Conservation (phyloP, 2,797 vertebrate genomes). For the Pachyuromys duprasi region DNA sequence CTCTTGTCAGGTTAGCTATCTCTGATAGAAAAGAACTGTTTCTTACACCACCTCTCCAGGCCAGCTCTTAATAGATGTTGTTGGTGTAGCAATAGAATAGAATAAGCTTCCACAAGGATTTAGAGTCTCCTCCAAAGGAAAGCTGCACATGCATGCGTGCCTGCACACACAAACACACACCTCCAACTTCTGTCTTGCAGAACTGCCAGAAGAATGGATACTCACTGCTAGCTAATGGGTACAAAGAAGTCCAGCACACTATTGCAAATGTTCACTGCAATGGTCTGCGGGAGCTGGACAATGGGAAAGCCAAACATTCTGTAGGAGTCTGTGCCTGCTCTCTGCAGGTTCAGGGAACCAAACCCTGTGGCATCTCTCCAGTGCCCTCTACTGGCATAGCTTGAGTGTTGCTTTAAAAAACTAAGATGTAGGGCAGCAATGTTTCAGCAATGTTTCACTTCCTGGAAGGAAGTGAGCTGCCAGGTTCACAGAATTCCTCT, state of each 20-base stretch:
- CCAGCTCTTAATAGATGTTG: not conserved
- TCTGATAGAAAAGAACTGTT: not conserved
- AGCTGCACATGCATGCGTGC: not conserved
- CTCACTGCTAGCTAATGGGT: not conserved
- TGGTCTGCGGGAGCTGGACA: not conserved
- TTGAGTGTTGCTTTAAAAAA: not conserved
- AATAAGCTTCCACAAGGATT: not conserved
- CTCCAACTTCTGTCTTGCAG: not conserved
- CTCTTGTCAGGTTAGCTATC: not conserved
- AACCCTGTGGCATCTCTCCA: not conserved
- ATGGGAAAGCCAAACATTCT: not conserved
- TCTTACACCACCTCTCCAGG: not conserved
- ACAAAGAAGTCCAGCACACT: not conserved
- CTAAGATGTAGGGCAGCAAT: not conserved
- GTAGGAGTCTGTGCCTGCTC: not conserved
- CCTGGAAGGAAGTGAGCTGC: not conserved
- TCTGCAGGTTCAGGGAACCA: not conserved
- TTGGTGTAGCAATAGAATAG: not conserved
- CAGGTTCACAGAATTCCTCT: not conserved
- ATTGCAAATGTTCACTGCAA: not conserved
- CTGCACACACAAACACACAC: not conserved
- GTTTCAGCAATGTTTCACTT: not conserved
- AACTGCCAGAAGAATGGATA: not conserved
- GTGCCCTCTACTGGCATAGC: constrained; percentile 52
- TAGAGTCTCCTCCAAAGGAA: not conserved